A percentile compares a stretch with the other conserved stretches of the same genome.
Evolutionary conservation across 2,888 invertebrate genomes (phyloP).

Genomic region (Chelonus formosanus): DNA sequence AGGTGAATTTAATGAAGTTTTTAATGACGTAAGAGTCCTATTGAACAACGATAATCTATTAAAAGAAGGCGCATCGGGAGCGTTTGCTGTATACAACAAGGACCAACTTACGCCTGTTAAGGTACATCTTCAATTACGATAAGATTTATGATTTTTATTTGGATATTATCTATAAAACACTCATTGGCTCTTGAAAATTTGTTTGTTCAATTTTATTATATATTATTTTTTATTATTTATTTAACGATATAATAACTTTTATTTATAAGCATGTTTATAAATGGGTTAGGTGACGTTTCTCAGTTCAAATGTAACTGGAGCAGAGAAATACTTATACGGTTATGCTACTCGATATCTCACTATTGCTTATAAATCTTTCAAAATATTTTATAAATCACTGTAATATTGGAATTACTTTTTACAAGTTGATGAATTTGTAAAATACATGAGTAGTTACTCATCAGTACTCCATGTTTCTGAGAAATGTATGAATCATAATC

Average conservation of each 20-base stretch:
- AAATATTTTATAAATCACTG: background rate
- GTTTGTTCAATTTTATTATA: background rate
- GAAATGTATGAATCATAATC: background rate
- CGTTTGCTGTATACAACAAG: conserved; percentile 98
- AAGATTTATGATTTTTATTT: conserved; percentile 6
- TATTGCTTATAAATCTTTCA: conserved; percentile 7
- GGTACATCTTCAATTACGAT: conserved; percentile 51
- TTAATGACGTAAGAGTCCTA: conserved; percentile 93
- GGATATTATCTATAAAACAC: conserved; percentile 11
- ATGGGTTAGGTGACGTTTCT: conserved; percentile 39
- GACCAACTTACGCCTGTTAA: conserved; percentile 98
- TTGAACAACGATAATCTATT: conserved; percentile 95
- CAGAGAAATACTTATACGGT: conserved; percentile 36
- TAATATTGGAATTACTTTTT: background rate
- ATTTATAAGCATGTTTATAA: conserved; percentile 8
- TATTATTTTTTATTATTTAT: conserved; percentile 1
- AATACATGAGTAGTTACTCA: background rate
- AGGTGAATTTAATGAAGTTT: conserved; percentile 99
- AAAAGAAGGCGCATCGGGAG: conserved; percentile 94
- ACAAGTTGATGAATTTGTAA: background rate
- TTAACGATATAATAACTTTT: background rate
- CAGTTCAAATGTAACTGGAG: conserved; percentile 40
- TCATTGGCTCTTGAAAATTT: background rate
- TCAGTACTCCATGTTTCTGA: background rate
- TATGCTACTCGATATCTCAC: conserved; percentile 13